Base-by-base conservation (phyloP, 2,797 vertebrate genomes). In the Paramormyrops hopkinsi region DNA sequence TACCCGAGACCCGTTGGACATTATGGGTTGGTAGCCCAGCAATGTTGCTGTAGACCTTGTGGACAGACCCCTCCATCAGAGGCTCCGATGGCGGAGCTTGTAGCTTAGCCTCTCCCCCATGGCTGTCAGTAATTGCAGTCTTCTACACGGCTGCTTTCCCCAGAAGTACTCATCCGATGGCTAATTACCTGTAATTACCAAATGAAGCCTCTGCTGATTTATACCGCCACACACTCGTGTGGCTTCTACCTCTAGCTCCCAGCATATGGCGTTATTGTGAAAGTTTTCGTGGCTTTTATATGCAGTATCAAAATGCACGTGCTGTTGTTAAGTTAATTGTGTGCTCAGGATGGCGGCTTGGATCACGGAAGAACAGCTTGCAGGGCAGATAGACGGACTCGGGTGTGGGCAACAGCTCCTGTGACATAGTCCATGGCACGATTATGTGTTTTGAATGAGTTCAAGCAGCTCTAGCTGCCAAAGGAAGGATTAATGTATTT, bases 131-230 rank as follows among this genome's bases (percentile, higher is more conserved):
- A 87, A 41, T 87, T 56, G 51, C 51, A 8, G 25, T 56, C 33
- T 29, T 86, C 85, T 37, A 41, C 51, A 56, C 12, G 41, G 85
- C 85, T 86, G 51, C 86, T 37, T 56, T 56, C 25, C 51, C 51
- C 53, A 56, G 53, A 29, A 41, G 33, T 87, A 41, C 33, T 54
- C 53, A 51, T 53, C 48, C 84, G n/a, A 37, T 7, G 29, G 17
- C 51, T 41, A 56, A 87, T 87, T 56, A 41, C 86, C 86, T 87
- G 86, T 87, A 59, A 87, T 56, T 41, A 87, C 86, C 53, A 51
- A 85, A 51, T 56, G 25, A 87, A 56, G 22, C 86, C 51, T 56
- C 86, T 33, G 86, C 2, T 37, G 85, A 50, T 56, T 33, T 56
- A 41, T 41, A 37, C 50, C 25, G 83, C 48, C 11, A n/a, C 54